phyloP scores from a whole-genome alignment of 2,888 invertebrate genomes.

The Bellardia pandia region DNA sequence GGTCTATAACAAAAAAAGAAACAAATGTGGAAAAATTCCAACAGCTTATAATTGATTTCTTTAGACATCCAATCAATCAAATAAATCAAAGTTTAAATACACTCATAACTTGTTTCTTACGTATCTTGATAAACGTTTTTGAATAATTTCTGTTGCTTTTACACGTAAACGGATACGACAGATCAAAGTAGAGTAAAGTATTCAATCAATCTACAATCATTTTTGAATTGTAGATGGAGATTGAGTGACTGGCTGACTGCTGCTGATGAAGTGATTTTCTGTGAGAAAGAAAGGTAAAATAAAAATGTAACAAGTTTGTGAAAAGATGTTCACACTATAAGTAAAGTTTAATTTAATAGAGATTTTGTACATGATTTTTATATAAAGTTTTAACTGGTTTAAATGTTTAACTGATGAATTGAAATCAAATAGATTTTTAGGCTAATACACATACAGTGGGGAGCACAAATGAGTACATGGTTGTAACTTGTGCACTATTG shows the following conservation, averaged over 20 bases:
- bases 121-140: constrained; percentile 63
- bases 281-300: constrained; percentile 23
- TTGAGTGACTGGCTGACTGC: constrained; percentile 1
- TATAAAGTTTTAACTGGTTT: no score
- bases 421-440: no score
- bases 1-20: constrained; percentile 33
- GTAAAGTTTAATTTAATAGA: no score
- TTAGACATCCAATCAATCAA: constrained; percentile 72
- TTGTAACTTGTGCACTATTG: no score
- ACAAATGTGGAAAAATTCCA: constrained; percentile 15
- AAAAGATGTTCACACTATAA: background rate
- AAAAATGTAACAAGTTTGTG: constrained; percentile 14
- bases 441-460: no score
- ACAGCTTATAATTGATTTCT: constrained; percentile 67
- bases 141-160: constrained; percentile 61
- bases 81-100: constrained; percentile 70
- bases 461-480: no score
- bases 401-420: no score
- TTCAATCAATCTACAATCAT: constrained; percentile 68
- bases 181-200: constrained; percentile 54
- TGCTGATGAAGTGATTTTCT: constrained; percentile 43
- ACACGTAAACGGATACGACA: constrained; percentile 54
- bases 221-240: constrained; percentile 19
- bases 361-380: no score
- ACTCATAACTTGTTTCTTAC: constrained; percentile 69